Percentiles rank a stretch among this genome's conserved stretches.
phyloP scores from a whole-genome alignment of 1,140 invertebrate genomes.

The Heliothis virescens region DNA sequence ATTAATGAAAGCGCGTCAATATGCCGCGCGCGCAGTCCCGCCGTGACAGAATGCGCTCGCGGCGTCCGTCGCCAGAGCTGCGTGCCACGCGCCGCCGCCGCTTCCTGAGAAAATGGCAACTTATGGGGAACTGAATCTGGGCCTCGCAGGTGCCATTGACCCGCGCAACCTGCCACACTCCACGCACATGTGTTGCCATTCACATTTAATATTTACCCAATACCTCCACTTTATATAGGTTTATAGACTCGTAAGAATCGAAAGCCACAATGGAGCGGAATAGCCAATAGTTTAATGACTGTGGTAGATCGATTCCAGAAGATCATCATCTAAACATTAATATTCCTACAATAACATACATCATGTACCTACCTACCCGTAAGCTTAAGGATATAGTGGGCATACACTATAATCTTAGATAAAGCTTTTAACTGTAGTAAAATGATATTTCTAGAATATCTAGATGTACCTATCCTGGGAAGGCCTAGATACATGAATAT shows the following conservation, averaged over 20 bases:
- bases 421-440: not conserved
- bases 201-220: constrained; percentile 71
- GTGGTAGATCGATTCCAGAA: constrained; percentile 45
- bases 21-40: constrained; percentile 76
- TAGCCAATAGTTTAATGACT: constrained; percentile 54
- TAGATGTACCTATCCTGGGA: too few species aligned
- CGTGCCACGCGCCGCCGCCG: constrained; percentile 64
- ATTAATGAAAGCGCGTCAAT: constrained; percentile 79
- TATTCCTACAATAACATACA: not conserved
- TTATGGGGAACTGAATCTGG: constrained; percentile 83
- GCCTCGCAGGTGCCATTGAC: constrained; percentile 78
- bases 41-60: constrained; percentile 82
- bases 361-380: too few species aligned
- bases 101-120: constrained; percentile 85
- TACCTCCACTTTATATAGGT: constrained; percentile 61
- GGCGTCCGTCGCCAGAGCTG: constrained; percentile 54
- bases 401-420: not conserved
- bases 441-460: not conserved
- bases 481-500: too few species aligned
- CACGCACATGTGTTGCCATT: constrained; percentile 70
- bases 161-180: constrained; percentile 68
- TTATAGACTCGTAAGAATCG: constrained; percentile 61
- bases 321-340: not conserved
- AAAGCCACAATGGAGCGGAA: constrained; percentile 60
- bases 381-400: too few species aligned